A percentile compares a stretch with the other conserved stretches of the same genome.
Evolutionary conservation across 2,113 vertebrate species (phyloP).

Genomic region (Eudyptes chrysolophus): DNA sequence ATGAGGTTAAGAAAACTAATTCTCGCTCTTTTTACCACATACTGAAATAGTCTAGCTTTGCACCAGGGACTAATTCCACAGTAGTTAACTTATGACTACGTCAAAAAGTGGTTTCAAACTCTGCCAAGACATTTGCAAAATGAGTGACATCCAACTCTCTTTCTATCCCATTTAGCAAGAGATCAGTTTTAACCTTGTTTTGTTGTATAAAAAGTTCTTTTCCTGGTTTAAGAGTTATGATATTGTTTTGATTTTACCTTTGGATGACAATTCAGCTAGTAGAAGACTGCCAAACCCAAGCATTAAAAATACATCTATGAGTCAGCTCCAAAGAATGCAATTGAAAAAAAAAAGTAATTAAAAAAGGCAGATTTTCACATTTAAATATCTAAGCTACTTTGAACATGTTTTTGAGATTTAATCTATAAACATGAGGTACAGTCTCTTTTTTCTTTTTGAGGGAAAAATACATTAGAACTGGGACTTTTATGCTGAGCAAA

Average conservation of each 20-base stretch:
- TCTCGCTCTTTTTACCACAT: neutral
- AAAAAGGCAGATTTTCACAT: neutral
- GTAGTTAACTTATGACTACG: neutral
- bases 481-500: neutral
- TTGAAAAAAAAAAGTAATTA: neutral
- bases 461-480: neutral
- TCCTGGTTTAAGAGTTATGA: neutral
- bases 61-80: neutral
- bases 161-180: neutral
- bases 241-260: conserved; percentile 26
- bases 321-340: conserved; percentile 3
- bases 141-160: neutral
- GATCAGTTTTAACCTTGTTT: neutral
- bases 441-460: neutral
- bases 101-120: neutral
- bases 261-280: neutral
- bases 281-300: neutral
- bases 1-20: neutral
- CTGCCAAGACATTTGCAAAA: neutral
- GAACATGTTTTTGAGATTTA: neutral
- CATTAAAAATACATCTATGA: neutral
- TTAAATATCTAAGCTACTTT: neutral
- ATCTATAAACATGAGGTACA: neutral
- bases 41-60: neutral
- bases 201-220: neutral